phyloP scores from a whole-genome alignment of 2,888 invertebrate species.

The Anoncus sp. region DNA sequence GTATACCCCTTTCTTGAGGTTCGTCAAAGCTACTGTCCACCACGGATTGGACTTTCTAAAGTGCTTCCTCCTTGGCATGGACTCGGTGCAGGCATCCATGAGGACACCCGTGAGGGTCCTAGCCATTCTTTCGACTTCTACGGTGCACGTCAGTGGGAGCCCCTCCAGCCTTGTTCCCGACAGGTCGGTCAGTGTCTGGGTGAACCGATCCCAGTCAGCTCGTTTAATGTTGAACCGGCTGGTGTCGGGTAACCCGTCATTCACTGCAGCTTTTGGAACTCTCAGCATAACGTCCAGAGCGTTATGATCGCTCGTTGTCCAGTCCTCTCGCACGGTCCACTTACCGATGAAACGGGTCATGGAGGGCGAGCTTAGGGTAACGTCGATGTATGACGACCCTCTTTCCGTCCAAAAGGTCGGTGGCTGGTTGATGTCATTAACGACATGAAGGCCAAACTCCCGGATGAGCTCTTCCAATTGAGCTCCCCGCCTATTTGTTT shows the following conservation, averaged over 20 bases:
- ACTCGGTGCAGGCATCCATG: constrained; percentile 41
- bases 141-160: constrained; percentile 30
- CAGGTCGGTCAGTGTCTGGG: constrained; percentile 21
- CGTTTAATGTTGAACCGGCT: constrained; percentile 45
- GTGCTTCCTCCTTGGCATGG: constrained; percentile 44
- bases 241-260: not conserved
- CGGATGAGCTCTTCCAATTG: constrained; percentile 33
- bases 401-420: constrained; percentile 46
- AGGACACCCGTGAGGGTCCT: constrained; percentile 41
- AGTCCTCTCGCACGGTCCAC: constrained; percentile 42
- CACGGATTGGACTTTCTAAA: constrained; percentile 65
- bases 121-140: constrained; percentile 42
- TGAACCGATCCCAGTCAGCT: constrained; percentile 58
- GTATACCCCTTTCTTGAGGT: constrained; percentile 3
- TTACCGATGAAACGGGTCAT: constrained; percentile 36
- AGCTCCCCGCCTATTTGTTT: constrained; percentile 1
- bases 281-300: constrained; percentile 32
- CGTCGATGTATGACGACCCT: constrained; percentile 58
- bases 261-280: constrained; percentile 7
- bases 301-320: constrained; percentile 46
- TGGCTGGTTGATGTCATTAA: constrained; percentile 19
- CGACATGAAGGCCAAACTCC: constrained; percentile 8
- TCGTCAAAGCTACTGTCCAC: constrained; percentile 58
- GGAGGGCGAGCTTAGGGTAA: constrained; percentile 45
- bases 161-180: constrained; percentile 27